phyloP scores from a whole-genome alignment of 1,140 invertebrate species.

The Ectropis grisescens region DNA sequence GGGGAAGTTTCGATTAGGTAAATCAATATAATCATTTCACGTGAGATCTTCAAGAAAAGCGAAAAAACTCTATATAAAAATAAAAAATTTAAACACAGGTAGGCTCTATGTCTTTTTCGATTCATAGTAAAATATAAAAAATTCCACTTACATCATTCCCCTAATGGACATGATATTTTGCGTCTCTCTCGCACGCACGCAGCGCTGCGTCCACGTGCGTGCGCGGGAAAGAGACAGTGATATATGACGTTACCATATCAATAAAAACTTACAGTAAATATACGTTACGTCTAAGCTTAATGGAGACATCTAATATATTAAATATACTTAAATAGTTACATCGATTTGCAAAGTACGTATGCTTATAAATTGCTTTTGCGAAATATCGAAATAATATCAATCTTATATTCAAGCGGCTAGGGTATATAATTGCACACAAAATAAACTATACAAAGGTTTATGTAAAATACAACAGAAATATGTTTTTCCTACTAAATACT shows the following conservation, averaged over 20 bases:
- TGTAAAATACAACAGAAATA: too few species aligned
- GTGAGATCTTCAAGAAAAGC: constrained; percentile 43
- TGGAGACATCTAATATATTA: constrained; percentile 57
- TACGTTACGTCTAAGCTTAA: constrained; percentile 47
- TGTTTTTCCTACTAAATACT: too few species aligned
- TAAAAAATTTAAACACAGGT: constrained; percentile 38
- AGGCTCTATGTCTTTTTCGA: constrained; percentile 55
- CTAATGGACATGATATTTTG: constrained; percentile 54
- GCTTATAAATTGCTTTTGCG: constrained; percentile 10
- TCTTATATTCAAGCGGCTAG: too few species aligned
- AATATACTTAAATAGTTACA: constrained; percentile 51
- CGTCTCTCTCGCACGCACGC: constrained; percentile 24
- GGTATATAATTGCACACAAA: too few species aligned
- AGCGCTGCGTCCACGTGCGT: constrained; percentile 3
- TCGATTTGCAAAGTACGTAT: constrained; percentile 29
- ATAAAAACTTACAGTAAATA: constrained; percentile 59
- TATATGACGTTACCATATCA: constrained; percentile 47
- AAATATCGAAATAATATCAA: background rate
- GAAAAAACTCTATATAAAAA: constrained; percentile 38
- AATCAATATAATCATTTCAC: constrained; percentile 15
- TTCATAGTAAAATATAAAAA: constrained; percentile 68
- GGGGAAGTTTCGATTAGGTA: constrained; percentile 21
- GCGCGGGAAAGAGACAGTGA: constrained; percentile 28
- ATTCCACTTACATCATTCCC: constrained; percentile 52
- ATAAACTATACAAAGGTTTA: too few species aligned